These are phyloP conservation scores for Eulacestoma nigropectus DNA, from an alignment of 2,113 vertebrate genomes.

Conservation along the genomic window DNA sequence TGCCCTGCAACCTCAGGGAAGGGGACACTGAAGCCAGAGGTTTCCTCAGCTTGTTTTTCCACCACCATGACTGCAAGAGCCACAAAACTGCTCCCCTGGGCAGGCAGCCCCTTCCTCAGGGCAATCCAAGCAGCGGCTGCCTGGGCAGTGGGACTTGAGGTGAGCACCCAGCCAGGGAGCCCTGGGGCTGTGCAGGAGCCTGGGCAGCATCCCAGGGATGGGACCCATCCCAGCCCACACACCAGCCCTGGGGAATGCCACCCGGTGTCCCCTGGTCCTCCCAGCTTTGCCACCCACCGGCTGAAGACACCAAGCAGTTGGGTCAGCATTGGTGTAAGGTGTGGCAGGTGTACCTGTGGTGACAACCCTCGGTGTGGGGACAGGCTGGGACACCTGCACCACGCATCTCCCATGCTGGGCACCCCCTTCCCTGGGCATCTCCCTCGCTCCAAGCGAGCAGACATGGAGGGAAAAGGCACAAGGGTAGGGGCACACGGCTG, in stretches of 20 bases:
- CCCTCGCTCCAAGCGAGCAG: background rate
- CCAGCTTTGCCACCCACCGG: background rate
- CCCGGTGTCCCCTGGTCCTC: background rate
- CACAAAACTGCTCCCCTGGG: background rate
- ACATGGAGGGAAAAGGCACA: rapidly evolving
- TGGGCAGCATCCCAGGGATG: background rate
- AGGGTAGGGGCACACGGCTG: rapidly evolving
- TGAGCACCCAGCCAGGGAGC: background rate
- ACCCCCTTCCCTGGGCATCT: background rate
- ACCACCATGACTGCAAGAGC: background rate
- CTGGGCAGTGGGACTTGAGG: background rate
- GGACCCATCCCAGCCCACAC: background rate
- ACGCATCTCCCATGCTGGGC: rapidly evolving
- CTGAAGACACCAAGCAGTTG: background rate
- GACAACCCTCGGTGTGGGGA: background rate
- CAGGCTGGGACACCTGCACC: background rate
- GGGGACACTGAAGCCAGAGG: background rate
- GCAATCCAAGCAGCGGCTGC: background rate
- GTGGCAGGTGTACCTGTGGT: background rate
- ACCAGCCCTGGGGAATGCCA: background rate
- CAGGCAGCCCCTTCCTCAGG: background rate
- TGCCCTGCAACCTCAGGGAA: background rate
- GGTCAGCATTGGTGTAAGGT: background rate
- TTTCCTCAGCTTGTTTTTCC: background rate
- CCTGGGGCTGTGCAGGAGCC: background rate